Evolutionary conservation across 1,140 invertebrate species (phyloP).

Genomic region (Dreissena polymorpha): DNA sequence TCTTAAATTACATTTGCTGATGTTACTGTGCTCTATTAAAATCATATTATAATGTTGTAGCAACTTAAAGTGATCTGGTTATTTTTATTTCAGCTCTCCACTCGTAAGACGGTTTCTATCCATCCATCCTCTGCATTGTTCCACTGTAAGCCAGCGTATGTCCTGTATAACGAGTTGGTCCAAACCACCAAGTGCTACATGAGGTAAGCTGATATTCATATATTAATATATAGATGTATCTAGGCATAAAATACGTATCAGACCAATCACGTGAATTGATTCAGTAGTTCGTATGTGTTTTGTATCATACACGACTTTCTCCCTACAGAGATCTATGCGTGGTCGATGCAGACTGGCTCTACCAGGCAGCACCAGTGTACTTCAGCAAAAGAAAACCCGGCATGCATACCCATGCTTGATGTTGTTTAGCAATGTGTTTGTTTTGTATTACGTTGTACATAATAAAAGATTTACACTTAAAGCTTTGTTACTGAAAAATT

Average conservation of each 20-base stretch:
- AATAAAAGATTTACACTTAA: neutral
- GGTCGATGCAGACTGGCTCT: conserved; percentile 88
- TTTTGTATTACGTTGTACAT: neutral
- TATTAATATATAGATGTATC: too few relatives aligned
- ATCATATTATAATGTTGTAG: too few relatives aligned
- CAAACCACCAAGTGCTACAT: conserved; percentile 92
- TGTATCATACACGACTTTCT: too few relatives aligned
- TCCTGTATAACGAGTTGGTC: conserved; percentile 95
- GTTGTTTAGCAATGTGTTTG: neutral
- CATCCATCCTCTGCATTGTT: conserved; percentile 92
- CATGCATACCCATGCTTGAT: neutral
- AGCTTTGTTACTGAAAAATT: neutral
- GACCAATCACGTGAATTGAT: too few relatives aligned
- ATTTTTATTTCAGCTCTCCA: conserved; percentile 82
- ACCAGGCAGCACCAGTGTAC: conserved; percentile 80
- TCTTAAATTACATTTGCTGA: too few relatives aligned
- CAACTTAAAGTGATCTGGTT: neutral
- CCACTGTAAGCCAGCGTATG: conserved; percentile 86
- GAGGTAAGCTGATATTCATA: conserved; percentile 77
- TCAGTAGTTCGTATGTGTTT: too few relatives aligned
- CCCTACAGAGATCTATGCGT: conserved; percentile 81
- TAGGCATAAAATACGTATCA: too few relatives aligned
- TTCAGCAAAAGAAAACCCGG: conserved; percentile 70
- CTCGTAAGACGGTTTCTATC: conserved; percentile 86
- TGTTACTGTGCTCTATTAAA: too few relatives aligned